These are phyloP conservation scores for Coptodon rendalli DNA, from an alignment of 2,113 vertebrate species.

Conservation along the genomic window DNA sequence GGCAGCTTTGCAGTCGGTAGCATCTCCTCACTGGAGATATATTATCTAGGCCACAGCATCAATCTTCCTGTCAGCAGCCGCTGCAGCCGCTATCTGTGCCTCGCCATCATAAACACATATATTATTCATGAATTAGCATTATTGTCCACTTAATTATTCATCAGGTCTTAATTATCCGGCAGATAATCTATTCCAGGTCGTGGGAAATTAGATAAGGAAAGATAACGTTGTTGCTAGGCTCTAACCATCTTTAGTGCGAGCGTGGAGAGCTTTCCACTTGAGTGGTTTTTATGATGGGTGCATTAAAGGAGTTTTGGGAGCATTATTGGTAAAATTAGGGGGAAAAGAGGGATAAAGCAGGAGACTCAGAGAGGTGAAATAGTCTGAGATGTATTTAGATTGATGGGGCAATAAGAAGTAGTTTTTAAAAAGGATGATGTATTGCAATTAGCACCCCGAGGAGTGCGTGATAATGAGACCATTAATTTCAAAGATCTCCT, in stretches of 20 bases:
- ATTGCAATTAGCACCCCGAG: conserved; percentile 23
- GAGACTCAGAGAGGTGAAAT: not conserved
- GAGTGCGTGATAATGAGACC: conserved; percentile 1
- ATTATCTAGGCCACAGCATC: conserved; percentile 55
- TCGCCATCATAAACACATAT: conserved; percentile 57
- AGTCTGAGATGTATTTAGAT: conserved; percentile 16
- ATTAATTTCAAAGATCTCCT: conserved; percentile 4
- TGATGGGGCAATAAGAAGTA: conserved; percentile 3
- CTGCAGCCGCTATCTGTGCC: conserved; percentile 2
- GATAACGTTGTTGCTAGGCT: conserved; percentile 27
- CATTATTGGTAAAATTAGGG: not conserved
- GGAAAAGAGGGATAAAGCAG: not conserved
- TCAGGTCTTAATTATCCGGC: conserved; percentile 59
- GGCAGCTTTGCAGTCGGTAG: conserved; percentile 19
- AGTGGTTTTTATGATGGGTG: not conserved
- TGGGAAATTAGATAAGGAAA: conserved; percentile 49
- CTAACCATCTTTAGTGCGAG: not conserved
- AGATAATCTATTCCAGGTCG: conserved; percentile 46
- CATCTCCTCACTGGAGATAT: conserved; percentile 40
- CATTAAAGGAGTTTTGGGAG: not conserved
- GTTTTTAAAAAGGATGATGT: conserved; percentile 11
- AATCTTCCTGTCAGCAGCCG: conserved; percentile 51
- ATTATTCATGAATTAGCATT: conserved; percentile 66
- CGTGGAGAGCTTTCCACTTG: not conserved
- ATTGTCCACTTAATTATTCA: conserved; percentile 70